Conservation (phyloP, 2,888 invertebrate species). For the Ochropacha duplaris region DNA sequence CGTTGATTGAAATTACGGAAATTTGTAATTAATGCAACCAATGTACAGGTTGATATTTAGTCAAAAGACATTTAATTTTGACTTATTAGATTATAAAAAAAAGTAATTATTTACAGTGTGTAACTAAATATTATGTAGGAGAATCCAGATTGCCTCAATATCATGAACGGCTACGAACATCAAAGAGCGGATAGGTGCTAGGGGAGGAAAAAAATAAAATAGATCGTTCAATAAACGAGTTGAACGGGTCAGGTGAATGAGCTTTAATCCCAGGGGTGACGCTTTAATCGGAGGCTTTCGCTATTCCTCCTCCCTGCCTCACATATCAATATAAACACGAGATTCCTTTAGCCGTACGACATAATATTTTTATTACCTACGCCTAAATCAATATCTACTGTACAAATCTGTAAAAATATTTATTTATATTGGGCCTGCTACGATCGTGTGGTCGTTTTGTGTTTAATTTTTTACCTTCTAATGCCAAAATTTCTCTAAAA, state of each 20-base stretch:
- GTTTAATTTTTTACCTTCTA: no score
- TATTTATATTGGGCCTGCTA: neutral
- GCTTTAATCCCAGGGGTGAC: slow-evolving; percentile 33
- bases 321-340: slow-evolving; percentile 14
- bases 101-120: neutral
- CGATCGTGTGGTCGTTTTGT: neutral
- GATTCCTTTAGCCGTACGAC: neutral
- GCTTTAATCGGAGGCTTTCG: slow-evolving; percentile 35
- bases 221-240: slow-evolving; percentile 40
- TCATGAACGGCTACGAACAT: slow-evolving; percentile 46
- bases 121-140: slow-evolving; percentile 25
- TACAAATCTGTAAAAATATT: neutral
- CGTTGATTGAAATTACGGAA: no score
- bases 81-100: neutral
- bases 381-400: neutral
- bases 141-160: slow-evolving; percentile 41
- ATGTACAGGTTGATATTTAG: no score
- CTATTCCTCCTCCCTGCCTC: slow-evolving; percentile 22
- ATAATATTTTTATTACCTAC: neutral
- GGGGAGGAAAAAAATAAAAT: slow-evolving; percentile 42
- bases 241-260: slow-evolving; percentile 37
- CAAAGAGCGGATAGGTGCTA: slow-evolving; percentile 41
- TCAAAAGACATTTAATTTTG: no score
- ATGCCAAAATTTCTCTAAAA: no score
- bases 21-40: no score